Base-by-base conservation (phyloP, 2,797 vertebrate genomes). In the Serranus cabrilla region DNA sequence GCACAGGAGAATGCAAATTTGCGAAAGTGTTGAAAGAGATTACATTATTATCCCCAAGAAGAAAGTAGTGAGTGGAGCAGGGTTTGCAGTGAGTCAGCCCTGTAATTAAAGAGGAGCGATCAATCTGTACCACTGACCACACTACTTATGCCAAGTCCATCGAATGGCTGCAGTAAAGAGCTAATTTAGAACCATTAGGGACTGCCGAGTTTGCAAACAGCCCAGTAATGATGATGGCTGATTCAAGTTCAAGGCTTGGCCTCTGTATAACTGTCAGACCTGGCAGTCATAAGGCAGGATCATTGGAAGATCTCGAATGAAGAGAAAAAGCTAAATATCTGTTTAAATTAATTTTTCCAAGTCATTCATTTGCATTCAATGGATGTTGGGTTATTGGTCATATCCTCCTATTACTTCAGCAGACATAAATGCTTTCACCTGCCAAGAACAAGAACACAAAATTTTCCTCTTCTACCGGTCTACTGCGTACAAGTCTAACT, bases 141-240 rank as follows among this genome's bases (percentile, higher is more conserved):
- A 93, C 88, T 87, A 88, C 94, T 94, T 91, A 90, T 90, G 92
- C 94, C 92, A 94, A 94, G 93, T 94, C 94, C 91, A 94, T 95
- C 64, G 89, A 93, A 92, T 91, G 91, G 91, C 93, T 91, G 84
- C 80, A 85, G 90, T 93, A 94, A 94, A 95, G 94, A 90, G 93
- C 94, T 96, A 94, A 96, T 96, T 95, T 95, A 93, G 89, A 94
- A 92, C 92, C 93, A 95, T 96, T 95, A 95, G 93, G 91, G 92
- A 94, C 92, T 94, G 94, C 93, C 90, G 91, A 94, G 94, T 96
- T 95, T 94, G 94, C 94, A 96, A 95, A 95, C 95, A 95, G 92
- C 84, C 85, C 89, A 73, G 91, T 95, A 95, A 95, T 95, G 93
- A 95, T 94, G 95, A 95, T 92, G 91, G 92, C 92, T 93, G 86